Conservation (phyloP, 2,888 invertebrate genomes). For the Tipula lateralis region DNA sequence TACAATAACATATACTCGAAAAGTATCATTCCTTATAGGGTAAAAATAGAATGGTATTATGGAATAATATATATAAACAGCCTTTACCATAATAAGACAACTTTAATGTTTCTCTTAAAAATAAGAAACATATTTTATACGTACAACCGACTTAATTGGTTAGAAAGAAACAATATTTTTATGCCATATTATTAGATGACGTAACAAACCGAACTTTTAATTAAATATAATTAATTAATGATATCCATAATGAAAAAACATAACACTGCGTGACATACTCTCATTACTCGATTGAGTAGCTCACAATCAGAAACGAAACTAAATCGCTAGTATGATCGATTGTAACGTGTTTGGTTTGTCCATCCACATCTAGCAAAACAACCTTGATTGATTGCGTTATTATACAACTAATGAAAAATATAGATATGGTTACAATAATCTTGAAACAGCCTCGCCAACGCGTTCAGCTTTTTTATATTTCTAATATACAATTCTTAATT, state of each 20-base stretch:
- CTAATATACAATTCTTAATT: background rate
- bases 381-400: background rate
- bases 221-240: background rate
- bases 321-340: background rate
- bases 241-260: background rate
- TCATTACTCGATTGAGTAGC: background rate
- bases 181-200: background rate
- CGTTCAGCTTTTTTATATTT: background rate
- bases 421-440: background rate
- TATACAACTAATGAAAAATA: background rate
- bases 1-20: background rate
- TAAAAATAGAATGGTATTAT: conserved; percentile 19
- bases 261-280: background rate
- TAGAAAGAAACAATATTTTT: background rate
- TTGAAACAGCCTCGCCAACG: conserved; percentile 19
- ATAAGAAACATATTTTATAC: background rate
- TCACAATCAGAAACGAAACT: background rate
- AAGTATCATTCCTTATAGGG: conserved; percentile 24
- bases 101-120: background rate
- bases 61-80: conserved; percentile 12
- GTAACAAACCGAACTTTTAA: background rate
- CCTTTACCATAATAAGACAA: conserved; percentile 15
- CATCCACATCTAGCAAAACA: background rate
- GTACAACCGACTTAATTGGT: background rate
- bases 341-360: background rate